These are phyloP conservation scores for Ardeotis arabs DNA, from an alignment of 2,113 vertebrate species.

Conservation along the genomic window DNA sequence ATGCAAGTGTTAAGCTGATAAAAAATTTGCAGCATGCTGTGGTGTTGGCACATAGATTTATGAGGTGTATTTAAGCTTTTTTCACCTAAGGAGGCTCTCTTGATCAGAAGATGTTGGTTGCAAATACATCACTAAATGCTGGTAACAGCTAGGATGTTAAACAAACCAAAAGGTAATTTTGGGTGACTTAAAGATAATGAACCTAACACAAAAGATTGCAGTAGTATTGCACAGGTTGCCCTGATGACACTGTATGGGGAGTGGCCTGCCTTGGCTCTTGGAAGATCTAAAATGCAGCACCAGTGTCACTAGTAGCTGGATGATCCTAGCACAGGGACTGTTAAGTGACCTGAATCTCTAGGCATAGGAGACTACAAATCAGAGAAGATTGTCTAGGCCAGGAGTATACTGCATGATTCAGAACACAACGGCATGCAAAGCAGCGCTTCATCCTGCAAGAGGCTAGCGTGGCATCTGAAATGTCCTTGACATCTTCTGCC, in stretches of 20 bases:
- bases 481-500: neutral
- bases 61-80: neutral
- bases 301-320: accelerated
- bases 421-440: neutral
- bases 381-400: neutral
- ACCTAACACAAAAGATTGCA: neutral
- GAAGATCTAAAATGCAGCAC: neutral
- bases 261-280: neutral
- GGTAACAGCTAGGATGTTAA: neutral
- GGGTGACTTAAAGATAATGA: neutral
- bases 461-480: neutral
- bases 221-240: neutral
- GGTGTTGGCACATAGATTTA: neutral
- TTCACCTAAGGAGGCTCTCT: neutral
- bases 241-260: neutral
- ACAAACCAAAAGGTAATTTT: neutral
- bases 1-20: neutral
- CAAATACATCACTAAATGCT: neutral
- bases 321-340: neutral
- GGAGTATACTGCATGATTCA: neutral
- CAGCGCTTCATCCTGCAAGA: neutral
- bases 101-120: neutral
- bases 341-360: neutral
- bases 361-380: neutral
- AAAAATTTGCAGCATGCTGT: neutral